Percentiles rank a stretch among this genome's conserved stretches.
Conservation (phyloP, 2,888 invertebrate genomes). For the Troides helena region DNA sequence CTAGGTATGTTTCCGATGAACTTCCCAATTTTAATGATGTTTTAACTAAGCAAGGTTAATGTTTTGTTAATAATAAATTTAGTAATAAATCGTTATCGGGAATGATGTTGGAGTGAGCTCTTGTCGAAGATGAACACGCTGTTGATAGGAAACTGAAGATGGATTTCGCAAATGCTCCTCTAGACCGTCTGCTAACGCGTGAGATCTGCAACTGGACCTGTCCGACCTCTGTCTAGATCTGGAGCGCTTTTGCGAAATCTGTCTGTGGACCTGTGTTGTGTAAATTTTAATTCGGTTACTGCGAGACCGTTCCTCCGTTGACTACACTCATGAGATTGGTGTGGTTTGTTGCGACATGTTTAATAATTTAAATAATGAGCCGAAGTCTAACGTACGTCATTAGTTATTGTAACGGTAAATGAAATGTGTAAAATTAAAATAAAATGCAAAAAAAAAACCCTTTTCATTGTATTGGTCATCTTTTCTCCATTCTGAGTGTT, state of each 20-base stretch:
- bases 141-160: too few relatives aligned
- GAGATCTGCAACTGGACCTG: too few relatives aligned
- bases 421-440: conserved; percentile 51
- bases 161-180: too few relatives aligned
- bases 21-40: too few relatives aligned
- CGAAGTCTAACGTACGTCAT: conserved; percentile 47
- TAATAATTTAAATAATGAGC: conserved; percentile 74
- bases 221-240: too few relatives aligned
- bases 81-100: too few relatives aligned
- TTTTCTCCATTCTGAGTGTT: conserved; percentile 73
- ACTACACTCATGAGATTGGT: background rate
- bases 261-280: background rate
- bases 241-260: conserved; percentile 5
- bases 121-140: too few relatives aligned
- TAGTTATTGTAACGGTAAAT: conserved; percentile 63
- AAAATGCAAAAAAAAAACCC: conserved; percentile 40
- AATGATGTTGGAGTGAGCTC: too few relatives aligned
- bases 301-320: conserved; percentile 25
- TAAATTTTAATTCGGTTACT: background rate
- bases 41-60: too few relatives aligned
- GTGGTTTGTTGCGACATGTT: conserved; percentile 38
- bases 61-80: too few relatives aligned
- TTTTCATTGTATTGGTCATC: conserved; percentile 67
- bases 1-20: too few relatives aligned
- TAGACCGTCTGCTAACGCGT: too few relatives aligned